Evolutionary conservation across 2,888 invertebrate genomes (phyloP).

Genomic region (Melieria omissa): DNA sequence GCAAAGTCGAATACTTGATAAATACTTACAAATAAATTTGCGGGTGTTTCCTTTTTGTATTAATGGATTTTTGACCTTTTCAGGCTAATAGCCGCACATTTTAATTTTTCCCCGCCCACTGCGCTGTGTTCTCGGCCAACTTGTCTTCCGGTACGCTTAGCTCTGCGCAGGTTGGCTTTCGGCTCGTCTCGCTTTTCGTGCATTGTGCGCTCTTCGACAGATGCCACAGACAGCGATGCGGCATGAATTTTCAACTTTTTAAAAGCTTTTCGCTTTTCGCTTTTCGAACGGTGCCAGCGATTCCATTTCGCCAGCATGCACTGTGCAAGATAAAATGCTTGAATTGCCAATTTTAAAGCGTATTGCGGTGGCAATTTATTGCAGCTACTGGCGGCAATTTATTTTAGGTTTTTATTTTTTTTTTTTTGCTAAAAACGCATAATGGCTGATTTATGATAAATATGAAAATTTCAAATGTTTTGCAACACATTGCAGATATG

Average conservation of each 20-base stretch:
- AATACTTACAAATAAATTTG: conserved; percentile 34
- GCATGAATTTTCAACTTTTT: conserved; percentile 10
- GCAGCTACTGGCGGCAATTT: no score
- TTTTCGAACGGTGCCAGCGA: no score
- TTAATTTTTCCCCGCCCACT: not conserved
- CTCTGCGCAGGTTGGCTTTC: not conserved
- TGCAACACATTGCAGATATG: no score
- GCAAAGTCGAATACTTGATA: conserved; percentile 22
- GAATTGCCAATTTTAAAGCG: no score
- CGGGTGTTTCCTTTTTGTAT: conserved; percentile 17
- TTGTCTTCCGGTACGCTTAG: not conserved
- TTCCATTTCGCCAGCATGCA: no score
- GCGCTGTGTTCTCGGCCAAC: not conserved
- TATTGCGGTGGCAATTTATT: no score
- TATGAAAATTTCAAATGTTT: no score
- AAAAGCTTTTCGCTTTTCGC: not conserved
- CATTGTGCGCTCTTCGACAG: not conserved
- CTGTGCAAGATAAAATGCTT: no score
- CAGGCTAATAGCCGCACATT: conserved; percentile 23
- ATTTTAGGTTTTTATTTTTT: no score
- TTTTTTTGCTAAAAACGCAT: no score
- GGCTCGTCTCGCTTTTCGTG: not conserved
- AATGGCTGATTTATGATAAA: no score
- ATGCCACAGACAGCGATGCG: conserved; percentile 14
- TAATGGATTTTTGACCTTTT: conserved; percentile 29